Conservation (phyloP, 2,113 vertebrate genomes). For the Hippocampus barbouri region DNA sequence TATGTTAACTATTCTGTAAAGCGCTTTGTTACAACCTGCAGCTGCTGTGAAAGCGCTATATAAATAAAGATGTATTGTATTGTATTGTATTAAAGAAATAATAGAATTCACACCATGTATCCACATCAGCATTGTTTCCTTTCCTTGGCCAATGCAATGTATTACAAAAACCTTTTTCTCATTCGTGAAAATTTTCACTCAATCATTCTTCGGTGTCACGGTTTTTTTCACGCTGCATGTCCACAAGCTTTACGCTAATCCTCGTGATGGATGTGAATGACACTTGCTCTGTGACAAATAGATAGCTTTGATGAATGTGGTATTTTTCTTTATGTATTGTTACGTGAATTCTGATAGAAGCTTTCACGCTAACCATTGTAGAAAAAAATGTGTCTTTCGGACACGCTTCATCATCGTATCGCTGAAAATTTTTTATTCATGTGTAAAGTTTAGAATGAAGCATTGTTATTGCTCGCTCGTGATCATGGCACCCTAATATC, state of each 20-base stretch:
- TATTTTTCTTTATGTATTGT: neutral
- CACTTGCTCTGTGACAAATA: neutral
- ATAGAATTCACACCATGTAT: neutral
- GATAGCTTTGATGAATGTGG: neutral
- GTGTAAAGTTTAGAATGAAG: neutral
- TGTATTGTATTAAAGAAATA: too few species aligned
- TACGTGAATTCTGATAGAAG: neutral
- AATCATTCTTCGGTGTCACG: neutral
- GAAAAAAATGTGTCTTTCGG: too few species aligned
- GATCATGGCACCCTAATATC: neutral
- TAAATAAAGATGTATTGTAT: too few species aligned
- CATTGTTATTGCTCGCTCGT: neutral
- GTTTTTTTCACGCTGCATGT: neutral
- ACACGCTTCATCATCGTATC: neutral
- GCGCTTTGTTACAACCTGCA: too few species aligned
- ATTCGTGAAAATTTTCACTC: neutral
- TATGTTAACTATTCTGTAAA: too few species aligned
- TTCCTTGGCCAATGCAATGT: neutral
- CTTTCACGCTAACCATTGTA: neutral
- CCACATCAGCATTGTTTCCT: neutral
- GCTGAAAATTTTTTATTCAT: neutral
- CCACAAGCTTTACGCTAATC: neutral
- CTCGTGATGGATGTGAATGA: neutral
- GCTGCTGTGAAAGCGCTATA: too few species aligned
- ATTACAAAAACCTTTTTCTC: neutral